Percentiles rank a stretch among this genome's conserved stretches.
Evolutionary conservation across 2,888 invertebrate genomes (phyloP).

Genomic region (Trimorus sp.): DNA sequence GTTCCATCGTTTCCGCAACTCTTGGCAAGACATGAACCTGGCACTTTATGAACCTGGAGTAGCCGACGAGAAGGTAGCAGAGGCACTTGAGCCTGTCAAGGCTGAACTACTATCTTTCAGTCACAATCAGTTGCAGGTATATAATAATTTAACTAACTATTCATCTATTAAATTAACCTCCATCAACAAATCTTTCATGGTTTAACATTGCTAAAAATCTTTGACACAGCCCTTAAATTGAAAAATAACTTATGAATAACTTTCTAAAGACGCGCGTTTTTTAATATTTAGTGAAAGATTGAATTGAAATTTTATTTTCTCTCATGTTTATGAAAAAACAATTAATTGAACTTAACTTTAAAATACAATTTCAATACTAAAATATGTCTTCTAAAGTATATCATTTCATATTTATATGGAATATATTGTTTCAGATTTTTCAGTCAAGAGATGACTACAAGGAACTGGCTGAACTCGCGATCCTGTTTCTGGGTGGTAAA

Average conservation of each 20-base stretch:
- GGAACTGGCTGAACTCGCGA: conserved; percentile 13
- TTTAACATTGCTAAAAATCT: too few relatives aligned
- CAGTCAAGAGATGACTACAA: conserved; percentile 26
- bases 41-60: conserved; percentile 9
- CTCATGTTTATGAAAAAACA: too few relatives aligned
- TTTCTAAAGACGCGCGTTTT: too few relatives aligned
- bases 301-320: too few relatives aligned
- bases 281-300: too few relatives aligned
- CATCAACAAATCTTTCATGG: too few relatives aligned
- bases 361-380: neutral
- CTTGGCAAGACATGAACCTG: conserved; percentile 8
- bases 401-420: too few relatives aligned
- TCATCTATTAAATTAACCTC: too few relatives aligned
- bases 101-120: conserved; percentile 6
- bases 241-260: too few relatives aligned
- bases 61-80: conserved; percentile 1
- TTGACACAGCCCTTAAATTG: too few relatives aligned
- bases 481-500: conserved; percentile 22
- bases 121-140: conserved; percentile 17
- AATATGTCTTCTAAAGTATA: neutral
- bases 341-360: too few relatives aligned
- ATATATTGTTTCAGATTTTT: conserved; percentile 18
- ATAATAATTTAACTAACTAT: neutral
- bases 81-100: neutral
- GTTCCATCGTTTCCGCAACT: conserved; percentile 39